Base-by-base conservation (phyloP, 1,140 invertebrate genomes). In the Drosophila watanabei region DNA sequence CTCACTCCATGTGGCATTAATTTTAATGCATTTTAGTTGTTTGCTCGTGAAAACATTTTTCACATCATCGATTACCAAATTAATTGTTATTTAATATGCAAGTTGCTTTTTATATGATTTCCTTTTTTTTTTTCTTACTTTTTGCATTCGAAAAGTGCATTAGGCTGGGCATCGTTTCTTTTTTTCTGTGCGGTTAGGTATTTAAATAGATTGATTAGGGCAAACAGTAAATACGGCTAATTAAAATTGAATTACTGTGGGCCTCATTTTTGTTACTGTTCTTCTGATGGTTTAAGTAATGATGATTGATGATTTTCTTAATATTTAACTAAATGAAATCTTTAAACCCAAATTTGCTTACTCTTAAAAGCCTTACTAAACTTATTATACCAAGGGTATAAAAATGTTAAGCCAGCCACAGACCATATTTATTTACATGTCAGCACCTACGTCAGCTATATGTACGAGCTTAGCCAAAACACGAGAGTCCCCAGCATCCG, bases 21-120 rank as follows among this genome's bases (percentile, higher is more conserved):
- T 78, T 65, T 80, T 88, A 88, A 88, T 89, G 85, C 65, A 81
- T 78, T 84, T 87, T 75, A 37, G 52, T 60, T 87, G 85, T 87
- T 84, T 80, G 58, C 46, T 64, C 46, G 76, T 52, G 81, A 65
- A 76, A 83, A 79, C 32, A 79, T 83, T 83, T 80, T 80, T 46
- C 65, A 80, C 65, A 64, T 89, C 72, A 85, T 84, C 88, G 72
- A 75, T 78, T 51, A 73, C 37, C 68, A 87, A 88, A 88, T 89
- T 89, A 89, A 88, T 84, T 89, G 72, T 75, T 78, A 88, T 88
- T 84, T 89, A 89, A 80, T 89, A 69, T 88, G 64, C 60, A 52
- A 60, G 33, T 69, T 51, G 63, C 51, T 77, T 70, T 71, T 75
- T 57, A 51, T 63, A 24, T 43, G 62, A 33, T 33, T 75, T 60